Evolutionary conservation across 2,888 invertebrate genomes (phyloP), one percentile per base, ranked within the genome.

Genomic region (Lacanobia wlatinum): DNA sequence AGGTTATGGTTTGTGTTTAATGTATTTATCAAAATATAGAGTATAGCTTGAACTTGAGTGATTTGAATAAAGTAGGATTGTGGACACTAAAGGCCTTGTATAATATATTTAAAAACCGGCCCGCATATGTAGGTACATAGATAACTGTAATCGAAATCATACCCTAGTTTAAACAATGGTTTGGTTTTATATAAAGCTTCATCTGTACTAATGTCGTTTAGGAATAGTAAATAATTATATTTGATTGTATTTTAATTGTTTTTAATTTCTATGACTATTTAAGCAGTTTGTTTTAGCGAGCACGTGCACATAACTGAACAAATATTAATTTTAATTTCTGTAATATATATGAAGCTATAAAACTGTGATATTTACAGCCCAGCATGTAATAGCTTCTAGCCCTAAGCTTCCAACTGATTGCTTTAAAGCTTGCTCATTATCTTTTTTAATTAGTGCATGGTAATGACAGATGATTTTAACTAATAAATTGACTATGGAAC

Each of bases 361-460:
- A 68, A 78, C 48, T 48, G 43, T 59, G 0, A 80, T 74, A 80
- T 83, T 82, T 73, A 76, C 43, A 63, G 59, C 68, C 59, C 56
- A 68, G 63, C 59, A 38, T 78, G 40, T 62, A 61, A 63, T 76
- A 66, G 75, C 67, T n/a, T 70, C 50, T 64, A 70, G 69, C 62
- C 68, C 21, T 67, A 63, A 70, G 78, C 72, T 73, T 70, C 43
- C 50, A 43, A 65, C 67, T 58, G 56, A 79, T 73, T 68, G 80
- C 85, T 75, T 64, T 55, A 73, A 76, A 72, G 60, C 61, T 66
- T 40, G 62, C 70, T 73, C 61, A 89, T 89, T 90, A 89, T 85
- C 82, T 87, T 87, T 89, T 89, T 88, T 87, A 90, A 90, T 90
- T 86, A 90, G 84, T 82, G 76, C 62, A 75, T 70, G 70, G 72